Percentiles rank a stretch among this genome's conserved stretches.
Evolutionary conservation across 2,113 vertebrate genomes (phyloP).

Genomic region (Planiliza haematocheilus): DNA sequence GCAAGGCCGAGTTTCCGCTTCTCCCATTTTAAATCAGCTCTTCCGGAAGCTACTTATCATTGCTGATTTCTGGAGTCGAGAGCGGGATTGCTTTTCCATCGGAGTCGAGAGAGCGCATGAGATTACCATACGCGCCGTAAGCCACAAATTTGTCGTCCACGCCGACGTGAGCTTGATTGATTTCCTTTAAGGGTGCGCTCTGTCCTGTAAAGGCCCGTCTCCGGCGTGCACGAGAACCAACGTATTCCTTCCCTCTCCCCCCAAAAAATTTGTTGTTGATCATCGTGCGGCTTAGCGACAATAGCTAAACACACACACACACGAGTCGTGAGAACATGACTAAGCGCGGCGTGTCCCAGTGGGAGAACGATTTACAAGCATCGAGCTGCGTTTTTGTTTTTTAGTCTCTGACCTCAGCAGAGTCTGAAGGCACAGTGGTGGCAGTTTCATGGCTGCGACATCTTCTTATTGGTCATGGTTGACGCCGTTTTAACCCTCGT

Average conservation of each 20-base stretch:
- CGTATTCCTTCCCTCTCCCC: background rate
- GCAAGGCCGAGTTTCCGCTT: conserved; percentile 58
- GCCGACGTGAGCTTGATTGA: conserved; percentile 58
- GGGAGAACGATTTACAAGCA: conserved; percentile 56
- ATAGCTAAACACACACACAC: conserved; percentile 23
- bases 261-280: conserved; percentile 34
- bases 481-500: conserved; percentile 38
- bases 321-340: conserved; percentile 59
- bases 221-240: conserved; percentile 23
- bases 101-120: conserved; percentile 51
- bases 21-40: conserved; percentile 72
- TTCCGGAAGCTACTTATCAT: conserved; percentile 77
- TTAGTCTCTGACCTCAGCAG: conserved; percentile 40
- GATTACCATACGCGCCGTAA: conserved; percentile 60
- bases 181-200: conserved; percentile 54
- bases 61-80: conserved; percentile 62
- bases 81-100: conserved; percentile 75
- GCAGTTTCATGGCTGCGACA: conserved; percentile 25
- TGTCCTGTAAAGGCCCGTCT: conserved; percentile 6
- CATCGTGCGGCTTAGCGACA: conserved; percentile 31
- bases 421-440: conserved; percentile 20
- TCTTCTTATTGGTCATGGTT: conserved; percentile 41
- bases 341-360: conserved; percentile 32
- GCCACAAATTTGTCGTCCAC: conserved; percentile 45
- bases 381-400: conserved; percentile 52